Base-by-base conservation (phyloP, 37 sponge, comb jelly and placozoan genomes). In the Mnemiopsis leidyi region DNA sequence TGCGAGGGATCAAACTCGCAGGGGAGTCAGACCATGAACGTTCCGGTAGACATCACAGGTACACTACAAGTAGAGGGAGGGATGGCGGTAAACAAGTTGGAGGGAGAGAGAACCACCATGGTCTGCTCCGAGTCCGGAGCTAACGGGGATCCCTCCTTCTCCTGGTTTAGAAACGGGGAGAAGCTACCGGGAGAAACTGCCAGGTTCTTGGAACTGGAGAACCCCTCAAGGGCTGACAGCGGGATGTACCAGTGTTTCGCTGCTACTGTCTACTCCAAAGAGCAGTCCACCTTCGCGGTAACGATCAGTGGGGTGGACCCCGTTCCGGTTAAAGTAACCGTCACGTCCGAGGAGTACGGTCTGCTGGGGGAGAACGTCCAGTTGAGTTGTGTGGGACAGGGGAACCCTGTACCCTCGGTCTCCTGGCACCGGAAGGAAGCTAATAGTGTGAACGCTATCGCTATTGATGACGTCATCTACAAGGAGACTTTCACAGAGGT, bases 341-440 rank as follows among this genome's bases (percentile, higher is more conserved):
- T 85, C 38, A 39, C 25, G n/a, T 13, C 61, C 28, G 39, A 28
- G 0, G 28, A 38, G 24, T 85, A 85, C 61, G 90, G 48, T 1
- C 61, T 85, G 24, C 38, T 40, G 5, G 90, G 90, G 24, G 28
- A 38, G 36, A 85, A 38, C 33, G 40, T 28, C 23, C 40, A 38
- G 61, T n/a, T 85, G 48, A 85, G 90, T 39, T 85, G 90, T 40
- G 90, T 85, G 39, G 90, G 90, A n/a, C 90, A 85, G 48, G 90
- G 90, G 29, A 85, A 85, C 30, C 90, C 90, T n/a, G 36, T 85
- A 23, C 90, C 90, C 25, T 36, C 61, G 1, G 90, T 85, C n/a
- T 39, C 90, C 48, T 85, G 90, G 90, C 35, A 39, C 23, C 5
- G 61, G 39, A 40, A 13, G 0, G 61, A 26, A 36, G 90, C 21